phyloP scores from a whole-genome alignment of 2,797 vertebrate species.

The Champsocephalus esox region DNA sequence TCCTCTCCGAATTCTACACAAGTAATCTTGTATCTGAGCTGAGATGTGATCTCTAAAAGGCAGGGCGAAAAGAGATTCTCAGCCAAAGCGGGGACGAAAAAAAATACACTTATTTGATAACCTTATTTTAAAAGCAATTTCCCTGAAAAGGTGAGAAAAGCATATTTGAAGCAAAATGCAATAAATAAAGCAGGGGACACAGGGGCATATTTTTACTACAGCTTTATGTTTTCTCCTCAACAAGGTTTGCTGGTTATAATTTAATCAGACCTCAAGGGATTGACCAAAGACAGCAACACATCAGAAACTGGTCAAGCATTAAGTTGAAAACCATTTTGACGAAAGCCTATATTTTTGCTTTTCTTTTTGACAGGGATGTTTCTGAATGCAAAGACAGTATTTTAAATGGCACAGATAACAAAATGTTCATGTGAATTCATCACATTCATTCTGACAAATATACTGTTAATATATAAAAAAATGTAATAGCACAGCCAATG shows the following conservation, averaged over 20 bases:
- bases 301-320: conserved; percentile 37
- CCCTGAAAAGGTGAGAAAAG: conserved; percentile 17
- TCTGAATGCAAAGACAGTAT: not conserved
- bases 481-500: too few relatives aligned
- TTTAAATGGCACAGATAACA: not conserved
- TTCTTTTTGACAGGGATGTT: not conserved
- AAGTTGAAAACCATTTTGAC: conserved; percentile 26
- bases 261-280: conserved; percentile 50
- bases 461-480: not conserved
- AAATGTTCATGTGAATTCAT: not conserved
- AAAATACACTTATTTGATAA: conserved; percentile 32
- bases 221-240: conserved; percentile 38
- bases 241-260: conserved; percentile 45
- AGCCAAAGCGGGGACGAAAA: conserved; percentile 3
- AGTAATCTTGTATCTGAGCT: conserved; percentile 45
- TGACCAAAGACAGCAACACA: conserved; percentile 29
- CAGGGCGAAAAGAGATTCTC: conserved; percentile 26
- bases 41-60: conserved; percentile 39
- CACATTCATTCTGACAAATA: conserved; percentile 9
- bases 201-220: conserved; percentile 19
- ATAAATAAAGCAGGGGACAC: conserved; percentile 15
- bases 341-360: not conserved
- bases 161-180: conserved; percentile 30
- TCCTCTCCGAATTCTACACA: conserved; percentile 38
- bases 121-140: conserved; percentile 54